Percentiles rank a stretch among this genome's conserved stretches.
phyloP scores from a whole-genome alignment of 2,888 invertebrate species.

The Dasysyrphus albostriatus region DNA sequence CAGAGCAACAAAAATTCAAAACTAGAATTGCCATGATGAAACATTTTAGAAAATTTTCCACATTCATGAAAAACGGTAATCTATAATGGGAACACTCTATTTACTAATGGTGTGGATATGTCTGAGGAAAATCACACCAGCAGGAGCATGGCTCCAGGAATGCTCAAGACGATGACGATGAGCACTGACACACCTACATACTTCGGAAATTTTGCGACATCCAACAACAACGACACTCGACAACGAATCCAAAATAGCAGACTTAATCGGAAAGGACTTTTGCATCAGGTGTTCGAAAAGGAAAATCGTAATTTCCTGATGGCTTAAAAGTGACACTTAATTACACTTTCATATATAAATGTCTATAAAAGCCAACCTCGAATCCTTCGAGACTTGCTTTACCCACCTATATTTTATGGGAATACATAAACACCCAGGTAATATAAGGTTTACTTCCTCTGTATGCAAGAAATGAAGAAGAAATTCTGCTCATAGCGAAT shows the following conservation, averaged over 20 bases:
- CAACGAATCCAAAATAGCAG: conserved; percentile 67
- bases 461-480: neutral
- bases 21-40: neutral
- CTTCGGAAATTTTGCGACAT: conserved; percentile 32
- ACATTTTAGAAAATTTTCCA: neutral
- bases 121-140: neutral
- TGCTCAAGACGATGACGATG: conserved; percentile 26
- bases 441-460: conserved; percentile 38
- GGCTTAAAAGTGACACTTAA: conserved; percentile 77
- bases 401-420: neutral
- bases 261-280: conserved; percentile 74
- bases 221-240: conserved; percentile 17
- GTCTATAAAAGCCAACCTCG: conserved; percentile 57
- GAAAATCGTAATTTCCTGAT: conserved; percentile 78
- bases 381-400: conserved; percentile 9
- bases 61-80: conserved; percentile 20
- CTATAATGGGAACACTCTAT: conserved; percentile 6
- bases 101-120: conserved; percentile 6
- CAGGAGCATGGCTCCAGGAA: neutral
- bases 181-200: neutral
- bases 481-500: neutral
- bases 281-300: conserved; percentile 77
- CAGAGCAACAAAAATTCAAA: neutral
- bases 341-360: conserved; percentile 77
- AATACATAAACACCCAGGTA: conserved; percentile 31